Evolutionary conservation across 2,113 vertebrate genomes (phyloP).

Genomic region (Leucosticte australis): DNA sequence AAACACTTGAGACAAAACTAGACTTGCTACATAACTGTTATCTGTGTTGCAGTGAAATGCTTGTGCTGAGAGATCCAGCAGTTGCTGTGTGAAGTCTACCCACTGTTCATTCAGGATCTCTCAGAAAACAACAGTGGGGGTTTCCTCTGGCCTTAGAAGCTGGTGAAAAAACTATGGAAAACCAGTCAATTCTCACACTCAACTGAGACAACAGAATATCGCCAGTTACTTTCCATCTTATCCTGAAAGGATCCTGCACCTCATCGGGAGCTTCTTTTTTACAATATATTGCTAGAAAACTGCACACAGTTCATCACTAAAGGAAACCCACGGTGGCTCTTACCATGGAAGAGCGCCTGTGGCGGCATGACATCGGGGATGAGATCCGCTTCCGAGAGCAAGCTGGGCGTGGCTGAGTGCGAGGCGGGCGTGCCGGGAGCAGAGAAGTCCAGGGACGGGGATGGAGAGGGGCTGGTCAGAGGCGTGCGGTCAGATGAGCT

Average conservation of each 20-base stretch:
- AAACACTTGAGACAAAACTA: neutral
- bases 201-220: neutral
- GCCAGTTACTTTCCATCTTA: neutral
- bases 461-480: constrained; percentile 91
- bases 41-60: neutral
- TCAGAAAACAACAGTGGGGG: rapidly evolving
- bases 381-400: constrained; percentile 94
- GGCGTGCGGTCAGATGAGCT: constrained; percentile 94
- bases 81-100: neutral
- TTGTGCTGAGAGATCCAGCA: neutral
- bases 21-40: neutral
- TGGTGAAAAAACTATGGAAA: neutral
- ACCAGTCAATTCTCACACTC: neutral
- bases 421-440: constrained; percentile 94
- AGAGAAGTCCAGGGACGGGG: constrained; percentile 92
- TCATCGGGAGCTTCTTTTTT: neutral
- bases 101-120: neutral
- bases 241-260: neutral
- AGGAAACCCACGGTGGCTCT: neutral
- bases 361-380: constrained; percentile 97
- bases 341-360: constrained; percentile 94
- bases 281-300: neutral
- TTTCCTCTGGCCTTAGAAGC: neutral
- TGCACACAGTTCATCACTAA: rapidly evolving
- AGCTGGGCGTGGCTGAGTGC: constrained; percentile 91